These are phyloP conservation scores for Synodontis membranacea DNA, from an alignment of 2,113 vertebrate genomes.

Conservation along the genomic window DNA sequence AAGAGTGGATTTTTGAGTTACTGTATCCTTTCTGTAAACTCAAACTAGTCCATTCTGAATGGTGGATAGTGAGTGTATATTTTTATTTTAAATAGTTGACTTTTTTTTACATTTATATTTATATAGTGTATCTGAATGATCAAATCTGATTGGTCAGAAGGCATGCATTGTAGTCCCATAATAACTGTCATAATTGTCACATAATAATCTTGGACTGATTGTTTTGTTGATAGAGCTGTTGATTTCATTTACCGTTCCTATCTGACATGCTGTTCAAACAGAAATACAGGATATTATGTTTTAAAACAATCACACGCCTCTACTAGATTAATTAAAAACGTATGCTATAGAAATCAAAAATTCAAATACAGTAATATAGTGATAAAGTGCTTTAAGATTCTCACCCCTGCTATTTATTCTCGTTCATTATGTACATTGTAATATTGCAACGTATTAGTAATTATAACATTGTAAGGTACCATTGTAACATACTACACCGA, in stretches of 20 bases:
- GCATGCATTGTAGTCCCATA: background rate
- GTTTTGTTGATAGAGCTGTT: background rate
- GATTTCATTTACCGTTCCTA: background rate
- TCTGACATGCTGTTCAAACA: background rate
- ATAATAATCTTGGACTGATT: background rate
- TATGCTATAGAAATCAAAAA: background rate
- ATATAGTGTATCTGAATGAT: background rate
- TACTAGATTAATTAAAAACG: background rate
- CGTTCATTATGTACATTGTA: conserved; percentile 3
- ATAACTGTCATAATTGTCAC: background rate
- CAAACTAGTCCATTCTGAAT: too few relatives aligned
- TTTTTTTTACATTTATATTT: background rate
- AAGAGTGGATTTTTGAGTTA: too few relatives aligned
- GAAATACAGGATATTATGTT: background rate
- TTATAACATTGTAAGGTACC: too few relatives aligned
- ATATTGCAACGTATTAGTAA: too few relatives aligned
- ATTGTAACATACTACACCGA: background rate
- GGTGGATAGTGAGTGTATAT: too few relatives aligned
- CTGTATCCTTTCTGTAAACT: too few relatives aligned
- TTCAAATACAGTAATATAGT: background rate
- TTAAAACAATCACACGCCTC: background rate
- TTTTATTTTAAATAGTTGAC: too few relatives aligned
- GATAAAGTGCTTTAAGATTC: background rate
- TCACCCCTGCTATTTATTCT: background rate
- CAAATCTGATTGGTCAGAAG: background rate